Conservation (phyloP, 2,113 vertebrate genomes). For the Ondatra zibethicus region DNA sequence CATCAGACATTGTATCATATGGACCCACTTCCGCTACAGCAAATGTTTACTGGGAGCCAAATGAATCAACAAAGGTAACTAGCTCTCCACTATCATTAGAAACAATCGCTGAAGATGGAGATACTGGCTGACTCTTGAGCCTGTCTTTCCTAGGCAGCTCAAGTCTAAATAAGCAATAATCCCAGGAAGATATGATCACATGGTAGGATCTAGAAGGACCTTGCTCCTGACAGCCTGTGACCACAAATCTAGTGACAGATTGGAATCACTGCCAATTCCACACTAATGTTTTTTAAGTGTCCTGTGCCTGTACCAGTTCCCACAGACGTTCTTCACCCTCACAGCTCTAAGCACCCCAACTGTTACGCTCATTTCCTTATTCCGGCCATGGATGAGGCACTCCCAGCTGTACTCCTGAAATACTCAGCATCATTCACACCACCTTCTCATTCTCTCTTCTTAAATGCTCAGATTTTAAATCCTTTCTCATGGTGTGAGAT, state of each 20-base stretch:
- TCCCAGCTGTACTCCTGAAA: background rate
- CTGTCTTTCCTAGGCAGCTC: background rate
- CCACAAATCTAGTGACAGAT: background rate
- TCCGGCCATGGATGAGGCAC: background rate
- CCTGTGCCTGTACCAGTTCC: background rate
- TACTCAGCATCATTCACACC: background rate
- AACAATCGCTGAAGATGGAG: background rate
- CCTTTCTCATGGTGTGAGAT: background rate
- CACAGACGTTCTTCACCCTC: background rate
- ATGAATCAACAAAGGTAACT: background rate
- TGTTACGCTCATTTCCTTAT: fast-evolving
- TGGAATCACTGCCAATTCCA: background rate
- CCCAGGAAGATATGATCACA: background rate
- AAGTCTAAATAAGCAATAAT: background rate
- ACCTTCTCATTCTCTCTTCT: background rate
- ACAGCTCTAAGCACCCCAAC: background rate
- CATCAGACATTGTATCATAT: background rate
- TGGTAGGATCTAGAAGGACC: background rate
- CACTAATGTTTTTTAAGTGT: background rate
- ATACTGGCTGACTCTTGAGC: fast-evolving
- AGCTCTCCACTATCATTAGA: background rate
- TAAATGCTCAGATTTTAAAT: background rate
- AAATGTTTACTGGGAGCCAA: background rate
- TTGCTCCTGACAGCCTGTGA: background rate
- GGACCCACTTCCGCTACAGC: background rate